Percentiles rank a stretch among this genome's conserved stretches.
Evolutionary conservation across 2,113 vertebrate genomes (phyloP).

Genomic region (Plectropomus leopardus): DNA sequence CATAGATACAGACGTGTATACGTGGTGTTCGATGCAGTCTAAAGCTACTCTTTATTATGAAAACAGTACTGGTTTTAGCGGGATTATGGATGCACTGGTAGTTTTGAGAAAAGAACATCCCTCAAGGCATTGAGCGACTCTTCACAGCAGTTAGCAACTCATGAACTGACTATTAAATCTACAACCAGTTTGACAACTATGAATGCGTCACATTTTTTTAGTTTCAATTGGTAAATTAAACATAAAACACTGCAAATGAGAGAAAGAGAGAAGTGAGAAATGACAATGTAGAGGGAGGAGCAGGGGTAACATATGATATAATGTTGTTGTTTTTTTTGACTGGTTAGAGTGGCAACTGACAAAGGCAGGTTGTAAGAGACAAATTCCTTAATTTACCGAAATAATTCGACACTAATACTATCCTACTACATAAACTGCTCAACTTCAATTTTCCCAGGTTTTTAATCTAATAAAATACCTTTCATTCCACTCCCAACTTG

Average conservation of each 20-base stretch:
- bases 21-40: background rate
- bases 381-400: too few species aligned
- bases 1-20: constrained; percentile 10
- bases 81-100: constrained; percentile 13
- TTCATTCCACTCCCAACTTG: too few species aligned
- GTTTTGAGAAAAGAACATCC: constrained; percentile 5
- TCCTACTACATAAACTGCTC: too few species aligned
- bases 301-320: background rate
- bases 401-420: too few species aligned
- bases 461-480: too few species aligned
- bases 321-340: background rate
- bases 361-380: too few species aligned
- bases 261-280: constrained; percentile 27
- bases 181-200: background rate
- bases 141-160: background rate
- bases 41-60: constrained; percentile 19
- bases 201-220: background rate
- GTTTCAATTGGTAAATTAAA: background rate
- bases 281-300: constrained; percentile 37
- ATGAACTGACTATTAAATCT: background rate
- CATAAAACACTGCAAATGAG: constrained; percentile 8
- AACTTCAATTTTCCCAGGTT: too few species aligned
- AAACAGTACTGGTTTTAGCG: background rate
- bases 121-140: constrained; percentile 1
- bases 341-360: background rate